A percentile compares a stretch with the other conserved stretches of the same genome.
phyloP scores from a whole-genome alignment of 2,113 vertebrate genomes.

The Parotia lawesii region DNA sequence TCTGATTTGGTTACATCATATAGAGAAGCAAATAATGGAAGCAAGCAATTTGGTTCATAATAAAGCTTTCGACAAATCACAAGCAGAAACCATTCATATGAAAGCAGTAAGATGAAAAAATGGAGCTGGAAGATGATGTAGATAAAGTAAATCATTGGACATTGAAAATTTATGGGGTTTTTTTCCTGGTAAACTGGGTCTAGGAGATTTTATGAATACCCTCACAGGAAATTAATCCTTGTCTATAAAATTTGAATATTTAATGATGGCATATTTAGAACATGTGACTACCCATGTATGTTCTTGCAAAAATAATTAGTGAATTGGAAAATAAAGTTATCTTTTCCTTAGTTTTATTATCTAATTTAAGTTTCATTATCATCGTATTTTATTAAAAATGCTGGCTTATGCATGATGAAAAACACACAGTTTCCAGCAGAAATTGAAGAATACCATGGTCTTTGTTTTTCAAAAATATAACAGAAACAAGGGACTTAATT shows the following conservation, averaged over 20 bases:
- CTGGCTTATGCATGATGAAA: background rate
- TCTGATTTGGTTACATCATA: background rate
- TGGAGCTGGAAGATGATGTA: background rate
- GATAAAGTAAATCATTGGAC: background rate
- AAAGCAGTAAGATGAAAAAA: background rate
- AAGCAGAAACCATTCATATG: background rate
- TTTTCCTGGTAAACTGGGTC: background rate
- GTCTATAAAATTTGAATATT: background rate
- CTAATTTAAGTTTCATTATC: background rate
- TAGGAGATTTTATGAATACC: background rate
- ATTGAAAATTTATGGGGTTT: background rate
- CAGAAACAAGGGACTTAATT: background rate
- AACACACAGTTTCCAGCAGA: background rate
- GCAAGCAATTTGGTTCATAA: background rate
- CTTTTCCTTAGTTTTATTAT: background rate
- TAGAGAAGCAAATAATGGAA: background rate
- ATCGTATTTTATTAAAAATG: background rate
- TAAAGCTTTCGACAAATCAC: background rate
- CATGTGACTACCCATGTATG: background rate
- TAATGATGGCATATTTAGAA: background rate
- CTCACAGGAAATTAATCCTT: background rate
- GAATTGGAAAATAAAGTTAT: background rate
- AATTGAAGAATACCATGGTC: background rate
- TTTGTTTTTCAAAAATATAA: background rate
- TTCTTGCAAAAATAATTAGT: background rate